Conservation (phyloP, 1,140 invertebrate genomes). For the Delia radicum region DNA sequence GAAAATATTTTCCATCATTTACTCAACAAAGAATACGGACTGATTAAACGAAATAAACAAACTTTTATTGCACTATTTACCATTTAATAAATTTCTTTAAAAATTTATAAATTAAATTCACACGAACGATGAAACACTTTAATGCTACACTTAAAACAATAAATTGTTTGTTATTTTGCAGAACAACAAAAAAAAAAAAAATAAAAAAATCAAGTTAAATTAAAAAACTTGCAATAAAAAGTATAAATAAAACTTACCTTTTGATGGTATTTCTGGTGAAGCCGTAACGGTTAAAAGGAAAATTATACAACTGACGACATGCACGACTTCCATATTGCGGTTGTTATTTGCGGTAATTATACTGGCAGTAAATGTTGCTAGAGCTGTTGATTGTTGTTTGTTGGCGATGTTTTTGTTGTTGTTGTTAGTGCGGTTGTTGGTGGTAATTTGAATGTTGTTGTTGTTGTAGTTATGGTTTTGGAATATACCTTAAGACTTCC, state of each 20-base stretch:
- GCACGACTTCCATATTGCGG: constrained; percentile 1
- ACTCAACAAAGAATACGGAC: too few relatives aligned
- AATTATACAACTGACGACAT: constrained; percentile 7
- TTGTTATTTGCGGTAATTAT: constrained; percentile 3
- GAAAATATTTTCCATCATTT: too few relatives aligned
- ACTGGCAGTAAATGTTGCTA: constrained; percentile 2
- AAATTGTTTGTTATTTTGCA: background rate
- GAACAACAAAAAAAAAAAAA: background rate
- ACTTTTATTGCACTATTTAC: too few relatives aligned
- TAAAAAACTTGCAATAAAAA: too few relatives aligned
- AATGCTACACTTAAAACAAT: background rate
- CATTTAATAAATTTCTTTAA: background rate
- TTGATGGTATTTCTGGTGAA: constrained; percentile 28
- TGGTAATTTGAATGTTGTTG: background rate
- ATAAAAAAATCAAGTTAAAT: background rate
- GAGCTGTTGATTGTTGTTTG: constrained; percentile 1
- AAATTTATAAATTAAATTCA: background rate
- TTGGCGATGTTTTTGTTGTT: background rate
- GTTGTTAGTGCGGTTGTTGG: background rate
- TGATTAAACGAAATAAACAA: too few relatives aligned
- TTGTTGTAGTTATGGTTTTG: background rate
- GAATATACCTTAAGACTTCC: constrained; percentile 13
- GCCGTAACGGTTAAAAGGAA: constrained; percentile 16
- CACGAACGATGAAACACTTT: background rate
- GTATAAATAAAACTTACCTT: constrained; percentile 28